These are phyloP conservation scores for Mobula birostris DNA, from an alignment of 2,113 vertebrate species.

Conservation along the genomic window DNA sequence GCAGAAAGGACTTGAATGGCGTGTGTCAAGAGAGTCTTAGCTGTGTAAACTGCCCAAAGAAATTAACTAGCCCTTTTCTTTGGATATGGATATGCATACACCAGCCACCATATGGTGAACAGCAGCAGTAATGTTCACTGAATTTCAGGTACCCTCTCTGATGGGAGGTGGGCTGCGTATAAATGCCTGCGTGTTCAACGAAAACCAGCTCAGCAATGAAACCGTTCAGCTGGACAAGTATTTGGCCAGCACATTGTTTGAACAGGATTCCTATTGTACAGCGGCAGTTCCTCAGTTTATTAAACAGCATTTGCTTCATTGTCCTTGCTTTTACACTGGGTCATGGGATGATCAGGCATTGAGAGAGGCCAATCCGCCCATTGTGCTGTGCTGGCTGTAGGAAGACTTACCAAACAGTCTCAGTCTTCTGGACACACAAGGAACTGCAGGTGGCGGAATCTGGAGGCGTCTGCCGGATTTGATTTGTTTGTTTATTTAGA, in stretches of 20 bases:
- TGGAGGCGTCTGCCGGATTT: too few relatives aligned
- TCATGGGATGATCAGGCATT: neutral
- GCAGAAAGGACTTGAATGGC: constrained; percentile 76
- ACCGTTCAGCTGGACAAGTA: constrained; percentile 41
- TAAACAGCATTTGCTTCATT: neutral
- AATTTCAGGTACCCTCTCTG: constrained; percentile 67
- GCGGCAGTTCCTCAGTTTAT: neutral
- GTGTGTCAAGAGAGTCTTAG: constrained; percentile 81
- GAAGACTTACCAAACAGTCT: neutral
- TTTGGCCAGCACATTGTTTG: constrained; percentile 31
- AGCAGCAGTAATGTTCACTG: constrained; percentile 68
- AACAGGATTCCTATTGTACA: neutral
- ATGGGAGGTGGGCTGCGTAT: constrained; percentile 59
- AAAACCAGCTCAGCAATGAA: constrained; percentile 46
- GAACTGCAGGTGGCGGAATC: too few relatives aligned
- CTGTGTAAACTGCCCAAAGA: constrained; percentile 76
- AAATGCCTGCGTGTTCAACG: constrained; percentile 87
- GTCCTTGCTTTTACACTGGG: neutral
- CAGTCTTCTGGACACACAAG: neutral
- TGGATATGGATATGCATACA: constrained; percentile 72
- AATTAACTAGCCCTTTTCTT: constrained; percentile 68
- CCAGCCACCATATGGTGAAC: constrained; percentile 91
- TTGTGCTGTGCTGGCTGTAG: neutral
- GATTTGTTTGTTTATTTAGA: too few relatives aligned
- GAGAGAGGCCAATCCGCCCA: neutral